Conservation (phyloP, 2,888 invertebrate genomes). For the Acronicta leporina region DNA sequence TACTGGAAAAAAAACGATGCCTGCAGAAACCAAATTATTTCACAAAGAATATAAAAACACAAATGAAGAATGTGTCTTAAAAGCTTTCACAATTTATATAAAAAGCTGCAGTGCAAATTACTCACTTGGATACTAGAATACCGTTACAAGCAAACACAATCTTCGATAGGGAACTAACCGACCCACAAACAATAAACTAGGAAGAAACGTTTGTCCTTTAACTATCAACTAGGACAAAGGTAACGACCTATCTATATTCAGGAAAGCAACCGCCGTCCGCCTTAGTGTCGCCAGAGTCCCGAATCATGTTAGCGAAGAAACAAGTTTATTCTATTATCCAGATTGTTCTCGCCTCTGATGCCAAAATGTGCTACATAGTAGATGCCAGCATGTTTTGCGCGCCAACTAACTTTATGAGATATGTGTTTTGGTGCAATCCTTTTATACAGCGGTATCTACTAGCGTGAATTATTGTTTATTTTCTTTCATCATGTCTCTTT, state of each 20-base stretch:
- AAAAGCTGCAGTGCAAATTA: slow-evolving; percentile 26
- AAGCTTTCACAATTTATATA: slow-evolving; percentile 12
- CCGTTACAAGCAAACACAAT: slow-evolving; percentile 29
- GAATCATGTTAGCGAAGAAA: slow-evolving; percentile 67
- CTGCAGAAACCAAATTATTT: not conserved
- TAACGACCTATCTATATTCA: slow-evolving; percentile 56
- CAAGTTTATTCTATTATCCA: slow-evolving; percentile 83
- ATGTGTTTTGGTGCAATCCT: slow-evolving; percentile 81
- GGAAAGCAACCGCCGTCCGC: slow-evolving; percentile 58
- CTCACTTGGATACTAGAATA: slow-evolving; percentile 15
- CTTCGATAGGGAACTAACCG: slow-evolving; percentile 36
- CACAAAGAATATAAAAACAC: slow-evolving; percentile 1
- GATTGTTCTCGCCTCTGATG: slow-evolving; percentile 86
- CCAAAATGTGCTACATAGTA: slow-evolving; percentile 76
- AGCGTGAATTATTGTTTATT: slow-evolving; percentile 77
- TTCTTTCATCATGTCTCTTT: slow-evolving; percentile 61
- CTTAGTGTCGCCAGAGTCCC: slow-evolving; percentile 62
- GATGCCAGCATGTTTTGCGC: slow-evolving; percentile 77
- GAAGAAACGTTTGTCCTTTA: slow-evolving; percentile 45
- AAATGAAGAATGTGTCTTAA: slow-evolving; percentile 14
- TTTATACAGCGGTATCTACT: slow-evolving; percentile 74
- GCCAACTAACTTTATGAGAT: slow-evolving; percentile 85
- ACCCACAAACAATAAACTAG: slow-evolving; percentile 43
- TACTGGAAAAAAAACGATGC: not conserved
- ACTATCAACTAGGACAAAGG: slow-evolving; percentile 55